Base-by-base conservation (phyloP, 2,797 vertebrate species). In the Syngnathus acus region DNA sequence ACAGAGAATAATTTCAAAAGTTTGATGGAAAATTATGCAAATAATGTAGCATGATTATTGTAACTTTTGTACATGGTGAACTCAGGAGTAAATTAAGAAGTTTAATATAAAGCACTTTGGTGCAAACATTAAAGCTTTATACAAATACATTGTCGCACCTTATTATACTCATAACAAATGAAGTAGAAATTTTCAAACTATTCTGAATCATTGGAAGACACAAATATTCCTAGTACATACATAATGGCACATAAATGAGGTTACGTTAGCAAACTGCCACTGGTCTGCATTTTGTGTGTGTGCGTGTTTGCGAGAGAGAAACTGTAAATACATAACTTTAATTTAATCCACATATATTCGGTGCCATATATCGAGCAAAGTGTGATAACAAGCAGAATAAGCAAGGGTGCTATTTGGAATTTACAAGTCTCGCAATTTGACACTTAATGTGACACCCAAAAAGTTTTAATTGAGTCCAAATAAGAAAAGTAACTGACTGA, bases 281-380 rank as follows among this genome's bases (percentile, higher is more conserved):
- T 84, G 69, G 84, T 81, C 86, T 82, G 75, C 72, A 61, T 6
- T 21, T n/a, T 61, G 38, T 11, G 10, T 21, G 6, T 60, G 19
- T 60, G 58, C 5, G 57, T 40, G 37, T 5, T 17, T 19, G 57
- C 6, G 32, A 9, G 1, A 23, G 37, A 11, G 9, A 26, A 32
- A 60, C 19, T 61, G 17, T 59, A 43, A 32, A 58, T 58, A 17
- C 55, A 37, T 58, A 58, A 32, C 26, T 32, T 32, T 58, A 37
- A 38, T 58, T 38, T 38, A 16, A 58, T 38, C 55, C 32, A 32
- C 32, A 58, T 58, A 58, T 58, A 58, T 17, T 58, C 26, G 32
- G 13, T 38, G 55, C 32, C 16, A 58, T 38, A 58, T 58, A 8
- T 32, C 16, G 26, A 53, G 55, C 55, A 62, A 45, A 23, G 40